Percentiles rank a stretch among this genome's conserved stretches.
These are phyloP conservation scores for Canis aureus DNA, from an alignment of 2,113 vertebrate genomes.

Conservation along the genomic window DNA sequence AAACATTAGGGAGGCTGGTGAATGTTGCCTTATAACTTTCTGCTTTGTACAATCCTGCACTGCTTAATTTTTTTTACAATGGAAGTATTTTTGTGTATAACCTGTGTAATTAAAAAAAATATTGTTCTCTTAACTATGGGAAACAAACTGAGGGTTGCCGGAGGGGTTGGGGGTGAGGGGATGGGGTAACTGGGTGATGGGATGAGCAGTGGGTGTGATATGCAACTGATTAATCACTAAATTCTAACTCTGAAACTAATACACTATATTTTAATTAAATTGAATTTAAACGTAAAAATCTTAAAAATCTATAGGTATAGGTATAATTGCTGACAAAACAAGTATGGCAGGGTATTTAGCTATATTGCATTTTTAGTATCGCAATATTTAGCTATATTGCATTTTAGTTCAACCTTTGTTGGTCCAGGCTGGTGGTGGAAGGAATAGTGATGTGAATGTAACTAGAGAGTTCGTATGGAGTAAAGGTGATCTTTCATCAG, in stretches of 20 bases:
- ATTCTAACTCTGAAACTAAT: background rate
- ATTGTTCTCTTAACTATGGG: background rate
- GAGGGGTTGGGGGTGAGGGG: too few relatives aligned
- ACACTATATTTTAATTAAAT: background rate
- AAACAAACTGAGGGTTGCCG: background rate
- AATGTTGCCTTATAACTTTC: background rate
- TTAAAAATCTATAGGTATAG: too few relatives aligned
- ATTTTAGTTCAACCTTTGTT: background rate
- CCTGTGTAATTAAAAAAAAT: background rate
- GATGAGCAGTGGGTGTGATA: background rate
- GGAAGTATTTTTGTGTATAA: slow-evolving; percentile 27
- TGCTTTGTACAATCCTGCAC: background rate
- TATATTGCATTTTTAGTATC: background rate
- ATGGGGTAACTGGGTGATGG: too few relatives aligned
- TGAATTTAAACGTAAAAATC: background rate
- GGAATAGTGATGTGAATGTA: background rate
- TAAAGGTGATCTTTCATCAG: slow-evolving; percentile 37
- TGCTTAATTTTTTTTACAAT: slow-evolving; percentile 35
- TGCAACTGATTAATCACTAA: background rate
- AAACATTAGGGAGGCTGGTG: background rate
- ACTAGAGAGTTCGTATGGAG: slow-evolving; percentile 1
- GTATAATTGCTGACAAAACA: background rate
- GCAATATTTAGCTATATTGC: background rate
- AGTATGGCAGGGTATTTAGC: background rate
- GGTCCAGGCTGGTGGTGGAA: background rate